These are phyloP conservation scores for Drosophila arizonae DNA, from an alignment of 1,140 invertebrate species.

Conservation along the genomic window DNA sequence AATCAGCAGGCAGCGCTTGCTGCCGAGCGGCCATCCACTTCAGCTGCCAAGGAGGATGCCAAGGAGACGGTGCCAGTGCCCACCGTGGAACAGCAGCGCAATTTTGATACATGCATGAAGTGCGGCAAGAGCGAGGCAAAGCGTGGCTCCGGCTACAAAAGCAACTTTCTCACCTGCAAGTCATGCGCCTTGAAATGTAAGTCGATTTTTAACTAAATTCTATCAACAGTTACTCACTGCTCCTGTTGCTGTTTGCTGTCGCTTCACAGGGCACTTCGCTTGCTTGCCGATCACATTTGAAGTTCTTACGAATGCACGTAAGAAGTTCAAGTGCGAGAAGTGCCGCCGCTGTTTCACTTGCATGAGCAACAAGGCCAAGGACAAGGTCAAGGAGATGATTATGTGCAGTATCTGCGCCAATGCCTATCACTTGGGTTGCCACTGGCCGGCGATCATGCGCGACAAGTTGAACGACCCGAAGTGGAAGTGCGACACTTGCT, in stretches of 20 bases:
- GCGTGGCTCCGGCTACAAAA: conserved; percentile 68
- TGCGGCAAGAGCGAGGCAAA: conserved; percentile 61
- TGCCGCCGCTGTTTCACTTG: conserved; percentile 57
- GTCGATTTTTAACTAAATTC: background rate
- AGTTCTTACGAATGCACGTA: conserved; percentile 48
- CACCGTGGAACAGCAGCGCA: conserved; percentile 18
- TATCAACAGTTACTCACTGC: too few species aligned
- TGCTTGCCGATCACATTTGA: conserved; percentile 50
- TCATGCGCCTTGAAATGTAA: conserved; percentile 65
- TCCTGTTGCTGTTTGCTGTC: background rate
- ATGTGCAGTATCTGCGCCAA: conserved; percentile 55
- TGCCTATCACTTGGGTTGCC: conserved; percentile 62
- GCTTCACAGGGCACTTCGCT: conserved; percentile 55
- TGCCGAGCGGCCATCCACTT: background rate
- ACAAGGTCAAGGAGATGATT: conserved; percentile 19
- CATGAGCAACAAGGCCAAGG: background rate
- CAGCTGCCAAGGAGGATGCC: conserved; percentile 10
- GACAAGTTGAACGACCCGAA: conserved; percentile 26
- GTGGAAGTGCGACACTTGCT: conserved; percentile 68
- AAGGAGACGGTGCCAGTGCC: background rate
- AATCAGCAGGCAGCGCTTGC: conserved; percentile 1
- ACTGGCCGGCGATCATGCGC: conserved; percentile 45
- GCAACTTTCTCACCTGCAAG: conserved; percentile 68
- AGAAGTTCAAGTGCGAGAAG: conserved; percentile 59
- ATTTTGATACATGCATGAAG: conserved; percentile 61